Percentiles rank a stretch among this genome's conserved stretches.
phyloP scores from a whole-genome alignment of 2,888 invertebrate species.

The Dicycla oo region DNA sequence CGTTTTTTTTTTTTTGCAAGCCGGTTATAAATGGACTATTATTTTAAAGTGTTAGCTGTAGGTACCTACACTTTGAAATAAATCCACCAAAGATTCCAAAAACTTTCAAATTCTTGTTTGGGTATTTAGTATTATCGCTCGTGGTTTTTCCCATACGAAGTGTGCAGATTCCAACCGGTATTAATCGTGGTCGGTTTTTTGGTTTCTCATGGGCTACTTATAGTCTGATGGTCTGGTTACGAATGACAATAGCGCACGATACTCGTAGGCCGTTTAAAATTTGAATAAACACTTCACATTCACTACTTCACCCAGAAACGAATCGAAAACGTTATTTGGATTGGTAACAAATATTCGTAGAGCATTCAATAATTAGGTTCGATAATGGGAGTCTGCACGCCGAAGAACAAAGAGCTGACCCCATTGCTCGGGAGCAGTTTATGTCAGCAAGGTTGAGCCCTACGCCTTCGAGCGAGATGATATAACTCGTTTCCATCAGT shows the following conservation, averaged over 20 bases:
- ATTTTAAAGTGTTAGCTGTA: neutral
- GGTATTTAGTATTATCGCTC: constrained; percentile 26
- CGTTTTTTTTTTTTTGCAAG: too few species aligned
- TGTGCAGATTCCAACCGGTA: constrained; percentile 40
- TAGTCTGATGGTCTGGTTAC: constrained; percentile 37
- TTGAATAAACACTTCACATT: constrained; percentile 34
- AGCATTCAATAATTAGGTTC: constrained; percentile 3
- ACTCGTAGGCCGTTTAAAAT: constrained; percentile 28
- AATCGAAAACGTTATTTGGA: constrained; percentile 5
- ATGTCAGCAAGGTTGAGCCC: constrained; percentile 57
- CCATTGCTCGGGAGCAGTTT: constrained; percentile 38
- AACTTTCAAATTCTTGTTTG: constrained; percentile 18
- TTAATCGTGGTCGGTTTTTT: constrained; percentile 38
- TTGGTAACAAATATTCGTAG: neutral
- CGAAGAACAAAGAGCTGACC: constrained; percentile 44
- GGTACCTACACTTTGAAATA: too few species aligned
- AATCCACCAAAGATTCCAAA: constrained; percentile 9
- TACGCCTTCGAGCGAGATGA: constrained; percentile 51
- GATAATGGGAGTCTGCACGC: constrained; percentile 10
- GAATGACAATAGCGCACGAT: constrained; percentile 36
- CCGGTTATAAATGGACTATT: neutral
- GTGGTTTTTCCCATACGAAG: constrained; percentile 45
- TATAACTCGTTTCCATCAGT: constrained; percentile 58
- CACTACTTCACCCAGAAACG: constrained; percentile 39
- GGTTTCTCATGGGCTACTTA: constrained; percentile 47